Evolutionary conservation across 37 sponge, comb jelly and placozoan species (phyloP).

Genomic region (Ephydatia muelleri): DNA sequence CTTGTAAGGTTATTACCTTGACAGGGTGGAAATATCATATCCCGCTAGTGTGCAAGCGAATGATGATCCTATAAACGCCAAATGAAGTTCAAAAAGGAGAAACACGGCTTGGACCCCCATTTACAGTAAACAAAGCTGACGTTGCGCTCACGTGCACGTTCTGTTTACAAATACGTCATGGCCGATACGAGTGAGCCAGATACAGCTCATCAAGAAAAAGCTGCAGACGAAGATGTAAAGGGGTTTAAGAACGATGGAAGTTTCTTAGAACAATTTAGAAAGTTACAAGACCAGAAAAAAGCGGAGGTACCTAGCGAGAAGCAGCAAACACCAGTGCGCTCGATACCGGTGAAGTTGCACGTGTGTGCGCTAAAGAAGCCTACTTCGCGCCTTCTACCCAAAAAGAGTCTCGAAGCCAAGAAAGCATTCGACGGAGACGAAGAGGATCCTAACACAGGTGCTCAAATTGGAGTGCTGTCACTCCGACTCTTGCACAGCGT

Average conservation of each 20-base stretch:
- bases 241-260: constrained; percentile 89
- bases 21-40: too few species aligned
- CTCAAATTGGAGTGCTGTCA: neutral
- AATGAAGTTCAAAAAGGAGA: neutral
- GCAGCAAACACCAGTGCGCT: neutral
- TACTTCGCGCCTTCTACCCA: neutral
- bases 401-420: neutral
- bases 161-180: neutral
- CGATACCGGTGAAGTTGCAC: neutral
- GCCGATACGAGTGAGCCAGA: neutral
- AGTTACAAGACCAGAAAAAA: constrained; percentile 59
- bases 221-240: neutral
- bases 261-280: constrained; percentile 82
- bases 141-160: neutral
- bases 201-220: neutral
- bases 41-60: too few species aligned
- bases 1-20: neutral
- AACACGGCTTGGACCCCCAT: neutral
- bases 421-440: constrained; percentile 2
- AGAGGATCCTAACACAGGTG: neutral
- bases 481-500: too few species aligned
- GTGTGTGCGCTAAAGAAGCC: constrained; percentile 14
- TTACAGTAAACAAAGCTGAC: neutral
- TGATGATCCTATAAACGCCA: too few species aligned
- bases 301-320: neutral